phyloP scores from a whole-genome alignment of 2,113 vertebrate species.

The Asarcornis scutulata region DNA sequence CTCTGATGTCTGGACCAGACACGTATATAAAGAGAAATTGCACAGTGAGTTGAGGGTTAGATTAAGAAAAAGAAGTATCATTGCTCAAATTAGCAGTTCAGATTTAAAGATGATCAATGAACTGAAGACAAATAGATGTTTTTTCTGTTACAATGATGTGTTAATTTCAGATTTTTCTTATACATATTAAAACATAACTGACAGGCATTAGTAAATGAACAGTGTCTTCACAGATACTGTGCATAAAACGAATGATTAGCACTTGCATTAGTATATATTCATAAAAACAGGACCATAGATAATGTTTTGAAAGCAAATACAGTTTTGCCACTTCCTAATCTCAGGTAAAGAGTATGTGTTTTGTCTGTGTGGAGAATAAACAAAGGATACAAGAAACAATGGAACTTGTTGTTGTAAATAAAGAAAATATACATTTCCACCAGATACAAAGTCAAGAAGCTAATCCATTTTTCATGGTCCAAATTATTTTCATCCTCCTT shows the following conservation, averaged over 20 bases:
- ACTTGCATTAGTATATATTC: not conserved
- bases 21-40: not conserved
- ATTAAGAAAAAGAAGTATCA: not conserved
- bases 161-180: not conserved
- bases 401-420: not conserved
- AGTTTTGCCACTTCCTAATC: not conserved
- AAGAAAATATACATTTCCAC: not conserved
- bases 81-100: not conserved
- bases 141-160: not conserved
- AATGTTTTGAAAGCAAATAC: not conserved
- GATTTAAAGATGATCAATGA: not conserved
- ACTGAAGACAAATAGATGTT: not conserved
- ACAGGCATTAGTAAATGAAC: not conserved
- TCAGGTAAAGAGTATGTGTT: not conserved
- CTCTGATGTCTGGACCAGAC: not conserved
- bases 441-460: not conserved
- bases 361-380: not conserved
- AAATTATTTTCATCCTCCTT: not conserved
- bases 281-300: not conserved
- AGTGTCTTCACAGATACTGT: not conserved
- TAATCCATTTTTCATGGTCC: not conserved
- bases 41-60: not conserved
- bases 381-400: not conserved
- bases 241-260: not conserved
- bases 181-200: not conserved